These are phyloP conservation scores for Caenorhabditis sp. DNA, from an alignment of 2,888 invertebrate species.

Conservation along the genomic window DNA sequence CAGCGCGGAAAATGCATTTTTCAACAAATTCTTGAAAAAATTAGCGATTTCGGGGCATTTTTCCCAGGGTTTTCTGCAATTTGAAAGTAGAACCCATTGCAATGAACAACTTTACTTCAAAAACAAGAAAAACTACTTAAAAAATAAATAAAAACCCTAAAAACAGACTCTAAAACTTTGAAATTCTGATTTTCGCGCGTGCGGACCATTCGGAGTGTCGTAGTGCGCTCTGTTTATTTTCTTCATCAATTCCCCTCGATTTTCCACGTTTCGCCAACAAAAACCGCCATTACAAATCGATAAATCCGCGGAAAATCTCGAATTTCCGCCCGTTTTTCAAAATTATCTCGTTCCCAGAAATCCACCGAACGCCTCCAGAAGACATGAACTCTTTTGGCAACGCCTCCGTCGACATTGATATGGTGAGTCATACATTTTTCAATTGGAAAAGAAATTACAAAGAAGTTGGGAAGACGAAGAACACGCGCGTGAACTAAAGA, in stretches of 20 bases:
- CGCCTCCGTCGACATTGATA: constrained; percentile 75
- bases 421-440: constrained; percentile 59
- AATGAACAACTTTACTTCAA: too few species aligned
- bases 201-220: constrained; percentile 36
- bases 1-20: too few species aligned
- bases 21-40: too few species aligned
- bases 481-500: constrained; percentile 3
- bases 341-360: constrained; percentile 65
- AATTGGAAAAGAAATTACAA: neutral
- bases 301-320: constrained; percentile 3
- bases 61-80: too few species aligned
- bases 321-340: constrained; percentile 22
- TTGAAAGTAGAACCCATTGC: too few species aligned
- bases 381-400: constrained; percentile 72
- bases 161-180: constrained; percentile 2
- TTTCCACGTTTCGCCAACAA: constrained; percentile 26
- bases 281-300: constrained; percentile 2
- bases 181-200: constrained; percentile 32
- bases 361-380: constrained; percentile 47
- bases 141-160: constrained; percentile 8
- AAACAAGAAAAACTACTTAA: neutral
- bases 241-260: neutral
- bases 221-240: constrained; percentile 29
- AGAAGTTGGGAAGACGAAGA: constrained; percentile 11
- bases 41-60: too few species aligned